Evolutionary conservation across 2,113 vertebrate genomes (phyloP), one percentile per base, ranked within the genome.

Genomic region (Oncorhynchus masou): DNA sequence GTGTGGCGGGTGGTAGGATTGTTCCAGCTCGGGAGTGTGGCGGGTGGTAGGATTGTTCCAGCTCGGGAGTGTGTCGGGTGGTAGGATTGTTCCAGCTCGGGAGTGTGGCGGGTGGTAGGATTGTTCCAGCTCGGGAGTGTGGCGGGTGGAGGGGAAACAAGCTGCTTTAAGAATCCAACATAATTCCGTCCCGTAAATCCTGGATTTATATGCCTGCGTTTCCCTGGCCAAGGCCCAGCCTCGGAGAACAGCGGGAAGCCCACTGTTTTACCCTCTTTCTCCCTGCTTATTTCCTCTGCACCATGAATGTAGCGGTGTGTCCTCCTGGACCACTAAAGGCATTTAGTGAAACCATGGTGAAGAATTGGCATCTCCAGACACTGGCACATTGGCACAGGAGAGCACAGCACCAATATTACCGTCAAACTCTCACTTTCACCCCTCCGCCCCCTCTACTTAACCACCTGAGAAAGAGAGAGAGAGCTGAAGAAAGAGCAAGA

Each of bases 281-380:
- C 19, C n/a, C n/a, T 45, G 39, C n/a, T n/a, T 13, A 62, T 22
- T 62, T n/a, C 4, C n/a, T 62, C 59, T 22, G 59, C 20, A 13
- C n/a, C 59, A 24, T 57, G 49, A 71, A 71, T 57, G 12, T 51
- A 22, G 24, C 25, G 22, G 45, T 77, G 48, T 71, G 62, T 77
- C 70, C 11, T 31, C 39, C 1, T 7, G 8, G 59, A 39, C 57
- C 29, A 25, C 75, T 67, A 24, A 27, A 67, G 64, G 69, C 66
- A 34, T 66, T 72, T 72, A 13, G 48, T 48, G 51, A 54, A 70
- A 59, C 29, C n/a, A 62, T 62, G n/a, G 19, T 22, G 54, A 54
- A 19, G 16, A 16, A 15, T 54, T 22, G 65, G 13, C 29, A 0
- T 12, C 64, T 13, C 25, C 62, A 54, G 51, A 54, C 12, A 45